Base-by-base conservation (phyloP, 2,888 invertebrate species). In the Microdon myrmicae region DNA sequence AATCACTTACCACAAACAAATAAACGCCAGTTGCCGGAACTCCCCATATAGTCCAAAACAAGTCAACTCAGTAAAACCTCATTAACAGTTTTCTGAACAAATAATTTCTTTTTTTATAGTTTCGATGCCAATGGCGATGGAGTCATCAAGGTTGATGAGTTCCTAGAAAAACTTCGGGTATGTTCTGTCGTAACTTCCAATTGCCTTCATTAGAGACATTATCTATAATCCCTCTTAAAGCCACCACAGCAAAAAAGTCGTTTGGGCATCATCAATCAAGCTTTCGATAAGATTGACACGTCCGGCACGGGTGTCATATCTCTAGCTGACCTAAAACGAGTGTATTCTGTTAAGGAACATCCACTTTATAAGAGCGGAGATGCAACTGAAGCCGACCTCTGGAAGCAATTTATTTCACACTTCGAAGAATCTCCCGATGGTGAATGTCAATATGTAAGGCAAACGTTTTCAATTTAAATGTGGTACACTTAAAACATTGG, bases 301-400 rank as follows among this genome's bases (percentile, higher is more conserved):
- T 87, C 89, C 8, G 89, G 88, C 0, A 94, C 95, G 74, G 94
- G 92, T 0, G 79, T 85, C 39, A 87, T 95, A 55, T 89, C 90
- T 0, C 75, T 89, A 0, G 89, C 87, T 0, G 94, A 94, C 73
- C 82, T 94, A 17, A 87, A 73, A 66, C 85, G 86, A 1, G 88
- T 92, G 1, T 96, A 94, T 76, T 89, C 88, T 31, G 92, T 92
- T 0, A 89, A 86, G 68, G 83, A 86, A 25, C 87, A 96, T 79
- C 91, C 94, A 0, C 87, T 90, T 79, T 88, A 91, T 76, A 86
- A 89, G 75, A 92, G 91, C 70, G 96, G 96, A 0, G 95, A 96
- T 76, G 89, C 90, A 76, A 87, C 88, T 0, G 92, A 92, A 70
- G 91, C 92, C 13, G 83, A 87, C 58, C 89, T 94, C 54, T 79